Evolutionary conservation across 2,888 invertebrate genomes (phyloP), one percentile per base, ranked within the genome.

Genomic region (Amphimallon solstitiale): DNA sequence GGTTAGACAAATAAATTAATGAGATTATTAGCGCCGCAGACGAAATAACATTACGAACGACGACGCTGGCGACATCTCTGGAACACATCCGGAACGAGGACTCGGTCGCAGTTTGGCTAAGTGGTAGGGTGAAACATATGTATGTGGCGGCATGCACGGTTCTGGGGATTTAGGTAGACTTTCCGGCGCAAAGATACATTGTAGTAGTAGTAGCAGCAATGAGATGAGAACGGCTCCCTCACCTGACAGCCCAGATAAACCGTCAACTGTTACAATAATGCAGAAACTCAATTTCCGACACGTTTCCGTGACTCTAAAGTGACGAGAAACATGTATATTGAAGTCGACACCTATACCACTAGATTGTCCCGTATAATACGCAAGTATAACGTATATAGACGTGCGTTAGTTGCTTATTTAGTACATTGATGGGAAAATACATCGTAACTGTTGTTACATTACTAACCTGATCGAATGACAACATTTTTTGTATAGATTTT

Each of bases 231-330:
- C 10, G n/a, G 4, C 17, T n/a, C n/a, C 10, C 34, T 21, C 23
- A 56, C 23, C 56, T 56, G 29, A 40, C 43, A 56, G 12, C n/a
- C 1, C 9, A 29, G 29, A 29, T 29, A 23, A 43, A 38, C 23
- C 56, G 40, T 40, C 56, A 29, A 6, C 40, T 12, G 21, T 43
- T 40, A 54, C 54, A 54, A 38, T 40, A 38, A 54, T 54, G 54
- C 56, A 56, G 56, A 40, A 56, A 56, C 40, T 56, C 56, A 21
- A 56, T 40, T 40, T 56, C 40, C 56, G 56, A 23, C 23, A 40
- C 40, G 40, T 56, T 56, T 56, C 40, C 54, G 21, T 56, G 5
- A 5, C 40, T 40, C 21, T 38, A 56, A 40, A 56, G 40, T 56
- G 56, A 40, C 40, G 7, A 2, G 21, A 10, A 38, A 23, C 56